Percentiles rank a stretch among this genome's conserved stretches.
Evolutionary conservation across 2,113 vertebrate genomes (phyloP).

Genomic region (Ochotona curzoniae): DNA sequence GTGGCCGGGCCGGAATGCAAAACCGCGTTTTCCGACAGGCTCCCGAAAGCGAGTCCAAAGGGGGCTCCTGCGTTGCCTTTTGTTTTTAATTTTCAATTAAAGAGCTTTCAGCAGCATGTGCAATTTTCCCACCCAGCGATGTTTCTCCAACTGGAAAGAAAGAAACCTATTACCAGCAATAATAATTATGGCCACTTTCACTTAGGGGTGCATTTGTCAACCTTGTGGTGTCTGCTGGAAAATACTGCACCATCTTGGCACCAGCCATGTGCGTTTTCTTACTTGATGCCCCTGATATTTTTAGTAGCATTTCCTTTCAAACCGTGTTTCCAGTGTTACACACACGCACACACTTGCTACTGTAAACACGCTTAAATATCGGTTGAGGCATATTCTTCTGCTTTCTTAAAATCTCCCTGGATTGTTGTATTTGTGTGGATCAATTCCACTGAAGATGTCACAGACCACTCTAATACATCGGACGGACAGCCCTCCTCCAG

Average conservation of each 20-base stretch:
- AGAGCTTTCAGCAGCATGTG: conserved; percentile 16
- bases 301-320: conserved; percentile 52
- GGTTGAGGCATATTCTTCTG: conserved; percentile 77
- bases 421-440: conserved; percentile 84
- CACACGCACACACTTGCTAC: conserved; percentile 65
- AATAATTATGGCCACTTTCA: conserved; percentile 33
- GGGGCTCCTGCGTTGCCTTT: conserved; percentile 53
- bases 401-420: conserved; percentile 78
- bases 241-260: conserved; percentile 21
- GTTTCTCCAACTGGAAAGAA: conserved; percentile 42
- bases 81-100: conserved; percentile 66
- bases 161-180: conserved; percentile 45
- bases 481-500: too few relatives aligned
- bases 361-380: conserved; percentile 70
- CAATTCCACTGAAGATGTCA: conserved; percentile 74
- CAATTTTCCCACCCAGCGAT: neutral
- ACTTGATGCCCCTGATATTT: neutral
- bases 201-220: conserved; percentile 55
- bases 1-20: conserved; percentile 15
- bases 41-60: conserved; percentile 50
- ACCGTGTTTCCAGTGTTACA: conserved; percentile 25
- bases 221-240: conserved; percentile 38
- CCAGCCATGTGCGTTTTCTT: neutral
- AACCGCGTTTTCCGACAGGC: neutral
- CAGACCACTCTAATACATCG: conserved; percentile 22